These are phyloP conservation scores for Champsocephalus esox DNA, from an alignment of 2,797 vertebrate species.

Conservation along the genomic window DNA sequence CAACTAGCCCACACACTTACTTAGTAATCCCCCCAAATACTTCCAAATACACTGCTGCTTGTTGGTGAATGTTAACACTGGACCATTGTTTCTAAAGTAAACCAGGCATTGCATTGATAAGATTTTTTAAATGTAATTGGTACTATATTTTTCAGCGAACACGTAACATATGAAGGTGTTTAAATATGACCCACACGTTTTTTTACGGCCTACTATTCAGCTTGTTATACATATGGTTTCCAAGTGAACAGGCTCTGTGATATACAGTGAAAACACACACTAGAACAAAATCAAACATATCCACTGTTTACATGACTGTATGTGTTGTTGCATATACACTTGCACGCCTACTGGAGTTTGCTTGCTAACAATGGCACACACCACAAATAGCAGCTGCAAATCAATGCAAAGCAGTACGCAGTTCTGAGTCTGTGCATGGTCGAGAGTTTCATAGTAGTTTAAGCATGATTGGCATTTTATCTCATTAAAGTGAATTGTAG, in stretches of 20 bases:
- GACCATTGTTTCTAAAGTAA: conserved; percentile 17
- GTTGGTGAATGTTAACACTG: background rate
- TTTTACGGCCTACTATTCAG: background rate
- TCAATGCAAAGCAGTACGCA: conserved; percentile 32
- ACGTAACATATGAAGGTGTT: no score
- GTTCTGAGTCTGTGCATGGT: conserved; percentile 5
- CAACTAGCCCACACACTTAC: conserved; percentile 32
- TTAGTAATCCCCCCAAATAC: conserved; percentile 20
- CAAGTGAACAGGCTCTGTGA: background rate
- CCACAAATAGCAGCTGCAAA: conserved; percentile 23
- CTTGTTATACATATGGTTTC: conserved; percentile 46
- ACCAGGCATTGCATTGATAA: background rate
- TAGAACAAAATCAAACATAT: background rate
- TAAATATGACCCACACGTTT: background rate
- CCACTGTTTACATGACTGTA: conserved; percentile 3
- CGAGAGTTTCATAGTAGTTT: conserved; percentile 15
- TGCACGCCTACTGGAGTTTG: conserved; percentile 3
- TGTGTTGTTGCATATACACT: conserved; percentile 8
- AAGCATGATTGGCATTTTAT: background rate
- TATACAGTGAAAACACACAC: background rate
- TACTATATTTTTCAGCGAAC: no score
- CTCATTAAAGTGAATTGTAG: background rate
- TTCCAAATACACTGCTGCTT: background rate
- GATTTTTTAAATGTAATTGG: conserved; percentile 10
- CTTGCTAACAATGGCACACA: conserved; percentile 21